phyloP scores from a whole-genome alignment of 2,888 invertebrate species.

The Sympetrum striolatum region DNA sequence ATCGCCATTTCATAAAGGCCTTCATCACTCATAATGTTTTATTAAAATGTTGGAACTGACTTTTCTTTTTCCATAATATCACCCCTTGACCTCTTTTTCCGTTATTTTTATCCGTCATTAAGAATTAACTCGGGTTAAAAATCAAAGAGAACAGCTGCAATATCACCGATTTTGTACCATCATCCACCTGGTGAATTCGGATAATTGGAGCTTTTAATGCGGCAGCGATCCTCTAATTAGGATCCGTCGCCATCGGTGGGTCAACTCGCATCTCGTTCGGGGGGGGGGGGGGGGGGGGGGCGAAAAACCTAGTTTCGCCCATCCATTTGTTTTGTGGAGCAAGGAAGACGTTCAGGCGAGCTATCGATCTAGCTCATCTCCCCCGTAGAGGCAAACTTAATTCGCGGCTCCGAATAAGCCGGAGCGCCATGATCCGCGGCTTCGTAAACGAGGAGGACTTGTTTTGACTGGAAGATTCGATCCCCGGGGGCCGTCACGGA shows the following conservation, averaged over 20 bases:
- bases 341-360: background rate
- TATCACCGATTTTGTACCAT: no score
- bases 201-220: background rate
- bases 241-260: no score
- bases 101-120: no score
- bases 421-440: background rate
- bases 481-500: background rate
- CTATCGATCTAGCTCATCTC: conserved; percentile 17
- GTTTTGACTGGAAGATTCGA: background rate
- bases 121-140: no score
- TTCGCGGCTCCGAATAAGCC: background rate
- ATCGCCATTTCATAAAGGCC: no score
- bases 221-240: background rate
- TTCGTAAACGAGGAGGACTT: background rate
- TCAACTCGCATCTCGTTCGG: no score
- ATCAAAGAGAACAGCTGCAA: no score
- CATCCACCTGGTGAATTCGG: background rate
- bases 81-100: no score
- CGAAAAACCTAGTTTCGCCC: background rate
- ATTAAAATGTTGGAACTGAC: no score
- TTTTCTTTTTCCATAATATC: no score
- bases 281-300: no score
- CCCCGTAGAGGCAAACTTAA: background rate
- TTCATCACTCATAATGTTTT: no score
- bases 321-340: background rate